Base-by-base conservation (phyloP, 2,888 invertebrate species). In the Andrena minutula region DNA sequence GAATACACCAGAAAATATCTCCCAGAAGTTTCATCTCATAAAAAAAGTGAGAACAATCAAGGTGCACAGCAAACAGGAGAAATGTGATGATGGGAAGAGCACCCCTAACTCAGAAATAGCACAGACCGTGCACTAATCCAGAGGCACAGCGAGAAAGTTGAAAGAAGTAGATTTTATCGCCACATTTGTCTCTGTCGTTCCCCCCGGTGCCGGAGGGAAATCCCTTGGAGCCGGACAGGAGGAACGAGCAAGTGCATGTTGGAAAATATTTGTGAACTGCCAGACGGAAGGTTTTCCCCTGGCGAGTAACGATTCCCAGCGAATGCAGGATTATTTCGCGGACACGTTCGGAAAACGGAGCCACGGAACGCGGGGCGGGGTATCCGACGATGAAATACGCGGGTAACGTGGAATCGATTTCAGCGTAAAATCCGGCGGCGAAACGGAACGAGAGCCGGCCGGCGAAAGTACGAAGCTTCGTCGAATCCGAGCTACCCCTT, bases 391-490 rank as follows among this genome's bases (percentile, higher is more conserved):
- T 23, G 26, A 47, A 77, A 28, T 68, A 56, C 53, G 53, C 23
- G 66, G 4, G 20, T 23, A 23, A 23, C 30, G 66, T 28, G 30
- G 56, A 61, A 77, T 78, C 78, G 66, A 77, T 78, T 68, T 66
- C 16, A 12, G 53, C 23, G 47, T 16, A 32, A 63, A 47, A 63
- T 64, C 47, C 78, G 4, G 28, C 20, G 26, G 30, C 30, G 35
- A 16, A 68, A 26, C 23, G 26, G 23, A 56, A 56, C 56, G 10
- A 8, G 10, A 26, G 16, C 10, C n/a, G 30, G 41, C 20, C 10
- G 7, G 20, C 30, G 20, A 16, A 30, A 4, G 10, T 16, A 10
- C 6, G 2, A 10, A 10, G 30, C n/a, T 10, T 5, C n/a, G 12
- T 20, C 32, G 61, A 76, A 53, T 76, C 12, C 16, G 49, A 32